A percentile compares a stretch with the other conserved stretches of the same genome.
phyloP scores from a whole-genome alignment of 2,113 vertebrate genomes.

The Oplegnathus fasciatus region DNA sequence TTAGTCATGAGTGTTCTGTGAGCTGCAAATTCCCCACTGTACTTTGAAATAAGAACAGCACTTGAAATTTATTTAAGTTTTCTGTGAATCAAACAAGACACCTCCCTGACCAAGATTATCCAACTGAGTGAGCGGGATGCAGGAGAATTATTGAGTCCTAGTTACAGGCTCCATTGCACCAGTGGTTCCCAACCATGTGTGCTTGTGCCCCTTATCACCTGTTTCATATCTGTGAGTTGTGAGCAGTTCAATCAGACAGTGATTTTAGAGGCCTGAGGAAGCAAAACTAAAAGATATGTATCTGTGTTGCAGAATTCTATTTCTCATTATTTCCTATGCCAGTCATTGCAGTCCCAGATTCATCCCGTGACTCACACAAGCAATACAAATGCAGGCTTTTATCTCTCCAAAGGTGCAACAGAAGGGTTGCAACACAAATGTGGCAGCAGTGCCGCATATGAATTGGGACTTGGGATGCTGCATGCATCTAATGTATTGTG shows the following conservation, averaged over 20 bases:
- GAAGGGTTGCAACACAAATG: neutral
- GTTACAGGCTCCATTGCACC: neutral
- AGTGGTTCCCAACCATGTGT: neutral
- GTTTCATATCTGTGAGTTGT: neutral
- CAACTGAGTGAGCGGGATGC: neutral
- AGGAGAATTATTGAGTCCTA: neutral
- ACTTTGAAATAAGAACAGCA: neutral
- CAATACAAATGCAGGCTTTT: neutral
- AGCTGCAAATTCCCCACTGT: fast-evolving
- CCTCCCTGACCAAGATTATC: neutral
- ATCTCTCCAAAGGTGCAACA: neutral
- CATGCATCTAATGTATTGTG: neutral
- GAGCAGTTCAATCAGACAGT: neutral
- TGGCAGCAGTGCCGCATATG: neutral
- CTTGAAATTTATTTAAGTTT: conserved; percentile 5
- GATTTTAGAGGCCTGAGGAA: neutral
- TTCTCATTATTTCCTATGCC: neutral
- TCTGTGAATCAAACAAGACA: neutral
- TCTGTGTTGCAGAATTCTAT: neutral
- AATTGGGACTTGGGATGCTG: neutral
- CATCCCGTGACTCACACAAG: neutral
- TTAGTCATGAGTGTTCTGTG: neutral
- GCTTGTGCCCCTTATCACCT: too few relatives aligned
- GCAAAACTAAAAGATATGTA: neutral
- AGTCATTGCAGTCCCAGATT: neutral